Evolutionary conservation across 2,113 vertebrate genomes (phyloP), one percentile per base, ranked within the genome.

Genomic region (Syrmaticus mikado): DNA sequence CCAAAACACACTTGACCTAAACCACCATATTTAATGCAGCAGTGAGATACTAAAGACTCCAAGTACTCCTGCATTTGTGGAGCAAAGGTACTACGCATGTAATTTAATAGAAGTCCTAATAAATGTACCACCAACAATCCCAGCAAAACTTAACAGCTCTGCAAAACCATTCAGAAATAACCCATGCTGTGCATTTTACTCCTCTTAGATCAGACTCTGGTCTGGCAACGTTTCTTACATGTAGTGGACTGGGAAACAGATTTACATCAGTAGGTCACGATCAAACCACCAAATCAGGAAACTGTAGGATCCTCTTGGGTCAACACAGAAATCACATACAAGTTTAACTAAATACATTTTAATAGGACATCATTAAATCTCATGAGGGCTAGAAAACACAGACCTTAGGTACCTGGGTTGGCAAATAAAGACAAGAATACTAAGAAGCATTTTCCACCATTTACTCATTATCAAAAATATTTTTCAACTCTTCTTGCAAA

Each of bases 391-490:
- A 96, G 97, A 94, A 94, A 91, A 80, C 97, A 96, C 94, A 96
- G 95, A 97, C 97, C 96, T 95, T 86, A 96, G 98, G 97, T 98
- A 97, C 92, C 96, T 95, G 94, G 95, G 96, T 97, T 97, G 98
- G 98, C 97, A 98, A 98, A 98, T 97, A 98, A 98, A 98, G 97
- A 98, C 98, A 98, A 98, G 98, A 97, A 97, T 98, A 98, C 98
- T 98, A 98, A 97, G 97, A 97, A 98, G 98, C 98, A 98, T 98
- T 98, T 98, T 98, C 97, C 98, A 98, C 98, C 98, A 98, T 98
- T 98, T 98, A 98, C 97, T 98, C 97, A 97, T 98, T 99, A 99
- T 99, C 98, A 99, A 99, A 99, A 99, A 99, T 99, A 99, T 98
- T 98, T 98, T 98, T 98, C 97, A 98, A 98, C 98, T 98, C 98